A percentile compares a stretch with the other conserved stretches of the same genome.
These are phyloP conservation scores for Verasper variegatus DNA, from an alignment of 2,113 vertebrate species.

Conservation along the genomic window DNA sequence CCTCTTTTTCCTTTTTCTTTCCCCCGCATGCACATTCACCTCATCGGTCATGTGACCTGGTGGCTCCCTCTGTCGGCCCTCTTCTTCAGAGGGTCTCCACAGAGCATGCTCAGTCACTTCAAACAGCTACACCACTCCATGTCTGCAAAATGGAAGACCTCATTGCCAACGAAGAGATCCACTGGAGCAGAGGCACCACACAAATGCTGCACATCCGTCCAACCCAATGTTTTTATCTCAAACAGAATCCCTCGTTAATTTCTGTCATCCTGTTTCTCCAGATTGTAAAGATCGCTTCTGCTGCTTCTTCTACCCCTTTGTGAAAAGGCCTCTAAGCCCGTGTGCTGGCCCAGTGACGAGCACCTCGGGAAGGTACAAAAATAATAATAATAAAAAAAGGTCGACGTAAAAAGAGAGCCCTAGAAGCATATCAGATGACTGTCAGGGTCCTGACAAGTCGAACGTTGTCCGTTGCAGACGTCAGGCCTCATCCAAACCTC, in stretches of 20 bases:
- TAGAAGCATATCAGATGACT: not conserved
- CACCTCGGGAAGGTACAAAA: too few relatives aligned
- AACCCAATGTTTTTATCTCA: not conserved
- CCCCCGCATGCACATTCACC: slow-evolving; percentile 81
- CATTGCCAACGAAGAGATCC: slow-evolving; percentile 22
- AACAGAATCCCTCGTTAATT: too few relatives aligned
- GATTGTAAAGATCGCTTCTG: too few relatives aligned
- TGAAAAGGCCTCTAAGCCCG: too few relatives aligned
- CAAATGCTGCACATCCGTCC: not conserved
- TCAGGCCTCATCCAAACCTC: slow-evolving; percentile 35
- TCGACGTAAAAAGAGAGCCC: not conserved
- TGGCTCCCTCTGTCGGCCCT: slow-evolving; percentile 84
- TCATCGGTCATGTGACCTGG: slow-evolving; percentile 79
- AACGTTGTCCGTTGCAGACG: slow-evolving; percentile 10
- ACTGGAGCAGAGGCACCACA: slow-evolving; percentile 3
- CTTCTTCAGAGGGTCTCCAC: slow-evolving; percentile 70
- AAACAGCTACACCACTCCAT: slow-evolving; percentile 46
- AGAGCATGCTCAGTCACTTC: slow-evolving; percentile 79
- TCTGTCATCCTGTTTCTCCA: too few relatives aligned
- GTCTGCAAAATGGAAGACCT: slow-evolving; percentile 50
- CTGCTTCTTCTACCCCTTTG: too few relatives aligned
- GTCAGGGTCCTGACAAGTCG: not conserved
- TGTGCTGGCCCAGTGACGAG: too few relatives aligned
- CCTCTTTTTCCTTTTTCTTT: slow-evolving; percentile 77
- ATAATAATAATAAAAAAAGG: too few relatives aligned